These are phyloP conservation scores for Achlya flavicornis DNA, from an alignment of 2,888 invertebrate species.

Conservation along the genomic window DNA sequence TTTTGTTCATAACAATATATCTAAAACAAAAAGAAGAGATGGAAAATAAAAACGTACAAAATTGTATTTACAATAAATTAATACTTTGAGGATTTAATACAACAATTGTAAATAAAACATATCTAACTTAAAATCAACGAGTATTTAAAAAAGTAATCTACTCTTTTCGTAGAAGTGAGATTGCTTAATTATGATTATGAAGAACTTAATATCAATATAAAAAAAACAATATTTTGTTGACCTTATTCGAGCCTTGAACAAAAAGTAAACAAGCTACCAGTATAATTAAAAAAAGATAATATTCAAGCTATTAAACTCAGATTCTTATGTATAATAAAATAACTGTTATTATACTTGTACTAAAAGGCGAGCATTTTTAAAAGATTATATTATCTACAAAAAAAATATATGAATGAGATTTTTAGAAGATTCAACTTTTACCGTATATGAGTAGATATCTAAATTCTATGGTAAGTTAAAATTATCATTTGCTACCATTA, in stretches of 20 bases:
- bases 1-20: neutral
- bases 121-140: slow-evolving; percentile 25
- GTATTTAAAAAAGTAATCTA: slow-evolving; percentile 32
- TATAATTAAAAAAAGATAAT: neutral
- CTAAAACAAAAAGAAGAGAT: neutral
- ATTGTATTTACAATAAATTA: slow-evolving; percentile 45
- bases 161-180: slow-evolving; percentile 28
- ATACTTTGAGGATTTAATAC: slow-evolving; percentile 35
- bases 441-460: neutral
- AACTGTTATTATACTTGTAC: slow-evolving; percentile 43
- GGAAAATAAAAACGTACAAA: slow-evolving; percentile 28
- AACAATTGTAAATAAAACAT: slow-evolving; percentile 43
- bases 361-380: slow-evolving; percentile 32
- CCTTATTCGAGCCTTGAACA: neutral
- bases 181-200: slow-evolving; percentile 8
- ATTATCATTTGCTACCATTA: neutral
- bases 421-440: slow-evolving; percentile 17
- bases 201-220: neutral
- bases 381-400: slow-evolving; percentile 25
- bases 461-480: neutral
- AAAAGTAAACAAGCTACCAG: slow-evolving; percentile 13
- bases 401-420: slow-evolving; percentile 13
- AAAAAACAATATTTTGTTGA: neutral
- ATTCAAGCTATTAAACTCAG: slow-evolving; percentile 19
- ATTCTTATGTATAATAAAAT: slow-evolving; percentile 16